Evolutionary conservation across 2,113 vertebrate species (phyloP).

Genomic region (Catharus fuscescens): DNA sequence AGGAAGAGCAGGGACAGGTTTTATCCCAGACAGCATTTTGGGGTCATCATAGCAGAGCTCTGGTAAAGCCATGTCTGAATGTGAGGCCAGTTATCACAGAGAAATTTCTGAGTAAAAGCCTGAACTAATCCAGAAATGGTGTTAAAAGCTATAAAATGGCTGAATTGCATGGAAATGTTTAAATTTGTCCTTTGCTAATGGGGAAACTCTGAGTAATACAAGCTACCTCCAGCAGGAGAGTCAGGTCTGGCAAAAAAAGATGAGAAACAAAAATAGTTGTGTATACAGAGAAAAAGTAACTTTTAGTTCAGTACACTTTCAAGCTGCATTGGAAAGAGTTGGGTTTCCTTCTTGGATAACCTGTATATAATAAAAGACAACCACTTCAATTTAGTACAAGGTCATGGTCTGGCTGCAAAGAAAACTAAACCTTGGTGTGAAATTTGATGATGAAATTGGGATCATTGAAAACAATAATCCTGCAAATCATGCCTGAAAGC

Average conservation of each 20-base stretch:
- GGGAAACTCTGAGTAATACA: not conserved
- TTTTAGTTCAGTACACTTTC: not conserved
- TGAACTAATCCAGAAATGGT: not conserved
- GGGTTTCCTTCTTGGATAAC: not conserved
- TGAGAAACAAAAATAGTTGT: not conserved
- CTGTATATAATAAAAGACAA: not conserved
- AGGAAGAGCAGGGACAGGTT: not conserved
- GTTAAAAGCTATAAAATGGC: conserved; percentile 11
- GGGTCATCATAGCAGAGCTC: not conserved
- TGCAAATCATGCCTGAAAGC: not conserved
- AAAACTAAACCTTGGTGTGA: not conserved
- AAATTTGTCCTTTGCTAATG: conserved; percentile 11
- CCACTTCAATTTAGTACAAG: not conserved
- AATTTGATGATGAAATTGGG: not conserved
- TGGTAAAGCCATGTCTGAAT: not conserved
- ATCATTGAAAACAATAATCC: not conserved
- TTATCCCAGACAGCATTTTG: not conserved
- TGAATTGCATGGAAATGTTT: not conserved
- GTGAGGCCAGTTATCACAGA: not conserved
- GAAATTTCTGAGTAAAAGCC: not conserved
- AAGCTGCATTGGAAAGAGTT: not conserved
- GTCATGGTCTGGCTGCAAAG: not conserved
- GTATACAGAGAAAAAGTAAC: not conserved
- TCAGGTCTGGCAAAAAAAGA: not conserved
- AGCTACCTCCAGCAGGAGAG: not conserved